phyloP scores from a whole-genome alignment of 2,797 vertebrate genomes.

The Natrix natrix region DNA sequence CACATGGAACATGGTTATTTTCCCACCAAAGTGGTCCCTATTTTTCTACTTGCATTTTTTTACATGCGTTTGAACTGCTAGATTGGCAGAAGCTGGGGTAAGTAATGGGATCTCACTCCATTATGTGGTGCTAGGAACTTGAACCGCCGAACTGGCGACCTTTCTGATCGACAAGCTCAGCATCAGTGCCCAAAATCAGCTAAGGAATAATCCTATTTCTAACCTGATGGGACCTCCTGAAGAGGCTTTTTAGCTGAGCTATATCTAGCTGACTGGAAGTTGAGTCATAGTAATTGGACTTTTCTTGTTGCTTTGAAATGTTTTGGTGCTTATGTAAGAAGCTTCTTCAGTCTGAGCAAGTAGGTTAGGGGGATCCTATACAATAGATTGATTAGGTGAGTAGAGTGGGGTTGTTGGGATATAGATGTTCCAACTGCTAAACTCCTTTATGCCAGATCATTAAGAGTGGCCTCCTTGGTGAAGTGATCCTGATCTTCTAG shows the following conservation, averaged over 20 bases:
- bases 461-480: not conserved
- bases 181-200: not conserved
- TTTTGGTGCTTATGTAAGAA: not conserved
- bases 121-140: too few species aligned
- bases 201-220: constrained; percentile 6
- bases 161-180: too few species aligned
- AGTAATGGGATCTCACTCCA: too few species aligned
- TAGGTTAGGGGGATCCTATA: not conserved
- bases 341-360: not conserved
- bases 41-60: too few species aligned
- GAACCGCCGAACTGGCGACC: too few species aligned
- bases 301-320: not conserved
- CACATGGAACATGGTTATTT: too few species aligned
- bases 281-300: not conserved
- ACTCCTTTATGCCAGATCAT: not conserved
- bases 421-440: not conserved
- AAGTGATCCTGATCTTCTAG: not conserved
- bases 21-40: too few species aligned
- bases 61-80: too few species aligned
- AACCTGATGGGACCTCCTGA: constrained; percentile 31
- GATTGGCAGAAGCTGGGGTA: too few species aligned
- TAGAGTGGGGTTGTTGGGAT: not conserved
- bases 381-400: not conserved
- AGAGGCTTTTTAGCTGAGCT: constrained; percentile 41
- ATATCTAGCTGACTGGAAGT: not conserved